Percentiles rank a stretch among this genome's conserved stretches.
Conservation (phyloP, 2,797 vertebrate genomes). For the Percopsis omiscomaycus region DNA sequence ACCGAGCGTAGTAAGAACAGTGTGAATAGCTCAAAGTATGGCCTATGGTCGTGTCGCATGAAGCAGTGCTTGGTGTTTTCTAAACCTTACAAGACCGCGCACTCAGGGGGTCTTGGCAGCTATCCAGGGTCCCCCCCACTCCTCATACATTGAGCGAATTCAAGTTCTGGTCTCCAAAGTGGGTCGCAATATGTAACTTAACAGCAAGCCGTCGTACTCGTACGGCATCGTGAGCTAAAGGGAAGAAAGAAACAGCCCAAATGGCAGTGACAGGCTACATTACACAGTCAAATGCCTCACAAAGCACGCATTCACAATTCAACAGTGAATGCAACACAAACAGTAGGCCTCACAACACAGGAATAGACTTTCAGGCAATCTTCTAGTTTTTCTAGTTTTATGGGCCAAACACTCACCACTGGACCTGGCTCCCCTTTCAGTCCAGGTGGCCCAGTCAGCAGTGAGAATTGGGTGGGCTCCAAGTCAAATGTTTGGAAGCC, state of each 20-base stretch:
- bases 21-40: too few species aligned
- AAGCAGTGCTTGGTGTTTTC: background rate
- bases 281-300: background rate
- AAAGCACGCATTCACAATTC: slow-evolving; percentile 3
- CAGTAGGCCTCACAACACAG: background rate
- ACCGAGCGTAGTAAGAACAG: background rate
- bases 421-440: slow-evolving; percentile 90
- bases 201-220: slow-evolving; percentile 2
- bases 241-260: slow-evolving; percentile 9
- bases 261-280: slow-evolving; percentile 11
- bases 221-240: slow-evolving; percentile 1
- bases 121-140: slow-evolving; percentile 9
- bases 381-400: slow-evolving; percentile 5
- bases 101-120: slow-evolving; percentile 9
- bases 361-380: background rate
- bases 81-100: slow-evolving; percentile 24
- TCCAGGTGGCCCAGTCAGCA: slow-evolving; percentile 83
- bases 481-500: slow-evolving; percentile 82
- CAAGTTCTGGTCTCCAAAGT: slow-evolving; percentile 20
- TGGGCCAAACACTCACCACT: slow-evolving; percentile 77
- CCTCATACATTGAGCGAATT: background rate
- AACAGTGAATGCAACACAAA: slow-evolving; percentile 11
- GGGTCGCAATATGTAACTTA: slow-evolving; percentile 1
- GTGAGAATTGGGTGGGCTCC: slow-evolving; percentile 84
- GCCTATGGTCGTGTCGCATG: too few species aligned